Conservation (phyloP, 2,888 invertebrate species). For the Agonopterix arenella region DNA sequence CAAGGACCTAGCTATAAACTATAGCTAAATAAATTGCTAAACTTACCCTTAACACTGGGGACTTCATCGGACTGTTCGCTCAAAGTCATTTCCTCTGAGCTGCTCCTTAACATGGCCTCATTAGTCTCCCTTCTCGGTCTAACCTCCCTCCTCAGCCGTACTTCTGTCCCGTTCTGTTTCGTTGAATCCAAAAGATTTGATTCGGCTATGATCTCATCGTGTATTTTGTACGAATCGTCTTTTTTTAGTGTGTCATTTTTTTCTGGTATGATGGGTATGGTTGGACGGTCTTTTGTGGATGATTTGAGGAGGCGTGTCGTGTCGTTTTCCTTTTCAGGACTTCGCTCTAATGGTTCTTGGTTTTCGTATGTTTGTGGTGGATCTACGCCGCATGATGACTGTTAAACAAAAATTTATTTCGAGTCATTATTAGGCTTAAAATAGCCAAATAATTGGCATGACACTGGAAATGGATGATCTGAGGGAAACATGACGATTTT, state of each 20-base stretch:
- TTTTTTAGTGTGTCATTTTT: slow-evolving; percentile 17
- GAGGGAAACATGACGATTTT: too few species aligned
- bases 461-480: too few species aligned
- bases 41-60: slow-evolving; percentile 30
- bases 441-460: too few species aligned
- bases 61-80: slow-evolving; percentile 41
- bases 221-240: slow-evolving; percentile 42
- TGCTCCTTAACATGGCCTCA: slow-evolving; percentile 36
- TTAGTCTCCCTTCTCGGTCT: slow-evolving; percentile 38
- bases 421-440: neutral
- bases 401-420: slow-evolving; percentile 11
- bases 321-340: slow-evolving; percentile 60
- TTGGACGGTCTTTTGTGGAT: slow-evolving; percentile 39
- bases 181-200: slow-evolving; percentile 45
- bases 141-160: slow-evolving; percentile 24
- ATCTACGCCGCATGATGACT: slow-evolving; percentile 62
- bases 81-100: slow-evolving; percentile 52
- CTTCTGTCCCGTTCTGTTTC: slow-evolving; percentile 32
- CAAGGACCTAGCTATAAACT: too few species aligned
- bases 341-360: slow-evolving; percentile 54
- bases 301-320: slow-evolving; percentile 44
- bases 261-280: slow-evolving; percentile 44
- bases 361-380: slow-evolving; percentile 58
- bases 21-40: neutral
- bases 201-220: slow-evolving; percentile 49